Conservation (phyloP, 1,140 invertebrate genomes). For the Homalodisca vitripennis region DNA sequence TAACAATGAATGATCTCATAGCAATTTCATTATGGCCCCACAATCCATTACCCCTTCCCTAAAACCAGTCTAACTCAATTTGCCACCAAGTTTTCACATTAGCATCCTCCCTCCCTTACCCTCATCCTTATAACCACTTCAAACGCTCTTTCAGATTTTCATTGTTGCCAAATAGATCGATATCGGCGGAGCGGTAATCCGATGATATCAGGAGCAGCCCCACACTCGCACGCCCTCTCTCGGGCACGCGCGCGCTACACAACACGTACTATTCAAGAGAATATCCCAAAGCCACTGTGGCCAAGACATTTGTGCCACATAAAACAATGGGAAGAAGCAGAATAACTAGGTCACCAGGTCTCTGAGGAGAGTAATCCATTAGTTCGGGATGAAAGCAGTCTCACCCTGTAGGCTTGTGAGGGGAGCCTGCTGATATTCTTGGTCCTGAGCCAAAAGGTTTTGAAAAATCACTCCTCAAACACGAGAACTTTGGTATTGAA, state of each 20-base stretch:
- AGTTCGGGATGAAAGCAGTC: too few relatives aligned
- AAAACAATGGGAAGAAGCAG: not conserved
- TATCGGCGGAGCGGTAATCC: not conserved
- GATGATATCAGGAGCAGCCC: slow-evolving; percentile 8
- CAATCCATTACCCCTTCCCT: not conserved
- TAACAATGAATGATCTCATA: slow-evolving; percentile 22
- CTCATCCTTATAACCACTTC: slow-evolving; percentile 24
- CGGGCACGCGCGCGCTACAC: too few relatives aligned
- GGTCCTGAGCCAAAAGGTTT: too few relatives aligned
- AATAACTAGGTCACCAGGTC: not conserved
- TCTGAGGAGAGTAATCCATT: too few relatives aligned
- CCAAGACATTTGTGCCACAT: not conserved
- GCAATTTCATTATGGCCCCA: slow-evolving; percentile 6
- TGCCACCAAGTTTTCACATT: slow-evolving; percentile 34
- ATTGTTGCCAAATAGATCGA: slow-evolving; percentile 25
- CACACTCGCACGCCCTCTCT: too few relatives aligned
- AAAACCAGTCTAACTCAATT: slow-evolving; percentile 27
- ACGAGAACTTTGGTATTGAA: too few relatives aligned
- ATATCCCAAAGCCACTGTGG: too few relatives aligned
- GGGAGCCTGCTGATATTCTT: too few relatives aligned
- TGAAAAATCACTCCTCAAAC: too few relatives aligned
- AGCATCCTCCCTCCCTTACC: slow-evolving; percentile 11
- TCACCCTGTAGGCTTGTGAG: too few relatives aligned
- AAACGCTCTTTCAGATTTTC: slow-evolving; percentile 26
- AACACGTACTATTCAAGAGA: too few relatives aligned